Conservation (phyloP, 2,888 invertebrate species). For the Sialis fuliginosa region DNA sequence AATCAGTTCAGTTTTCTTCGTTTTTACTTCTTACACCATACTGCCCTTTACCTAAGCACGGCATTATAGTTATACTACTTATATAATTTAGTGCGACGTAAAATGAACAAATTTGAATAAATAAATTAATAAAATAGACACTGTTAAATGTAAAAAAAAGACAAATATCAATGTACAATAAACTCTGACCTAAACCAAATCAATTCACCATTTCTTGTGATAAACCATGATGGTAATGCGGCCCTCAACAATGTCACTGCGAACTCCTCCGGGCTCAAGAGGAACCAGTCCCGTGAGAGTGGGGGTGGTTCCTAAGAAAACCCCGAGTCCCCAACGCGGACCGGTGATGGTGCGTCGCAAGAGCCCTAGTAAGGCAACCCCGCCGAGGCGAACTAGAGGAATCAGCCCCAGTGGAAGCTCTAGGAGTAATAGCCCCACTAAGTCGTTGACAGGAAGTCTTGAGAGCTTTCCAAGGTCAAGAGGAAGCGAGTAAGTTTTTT, state of each 20-base stretch:
- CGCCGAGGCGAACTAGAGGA: conserved; percentile 18
- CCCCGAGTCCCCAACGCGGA: conserved; percentile 5
- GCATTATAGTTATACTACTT: no score
- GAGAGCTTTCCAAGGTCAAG: conserved; percentile 19
- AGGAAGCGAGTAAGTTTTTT: conserved; percentile 27
- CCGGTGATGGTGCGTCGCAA: conserved; percentile 10
- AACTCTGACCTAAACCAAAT: no score
- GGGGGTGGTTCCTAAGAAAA: not conserved
- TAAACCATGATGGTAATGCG: conserved; percentile 17
- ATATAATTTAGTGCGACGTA: no score
- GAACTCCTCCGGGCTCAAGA: conserved; percentile 18
- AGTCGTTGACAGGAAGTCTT: conserved; percentile 11
- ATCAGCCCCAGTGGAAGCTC: conserved; percentile 12
- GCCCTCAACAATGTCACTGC: conserved; percentile 10
- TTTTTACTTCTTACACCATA: no score
- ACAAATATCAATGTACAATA: no score
- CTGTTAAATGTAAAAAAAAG: no score
- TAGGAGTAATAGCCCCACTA: conserved; percentile 18
- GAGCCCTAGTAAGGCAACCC: conserved; percentile 18
- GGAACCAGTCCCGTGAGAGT: conserved; percentile 14
- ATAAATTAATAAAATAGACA: no score
- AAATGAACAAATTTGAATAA: no score
- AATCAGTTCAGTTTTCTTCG: no score
- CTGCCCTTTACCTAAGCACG: no score
- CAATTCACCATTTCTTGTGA: not conserved